Conservation (phyloP, 2,113 vertebrate genomes). For the Lampris incognitus region DNA sequence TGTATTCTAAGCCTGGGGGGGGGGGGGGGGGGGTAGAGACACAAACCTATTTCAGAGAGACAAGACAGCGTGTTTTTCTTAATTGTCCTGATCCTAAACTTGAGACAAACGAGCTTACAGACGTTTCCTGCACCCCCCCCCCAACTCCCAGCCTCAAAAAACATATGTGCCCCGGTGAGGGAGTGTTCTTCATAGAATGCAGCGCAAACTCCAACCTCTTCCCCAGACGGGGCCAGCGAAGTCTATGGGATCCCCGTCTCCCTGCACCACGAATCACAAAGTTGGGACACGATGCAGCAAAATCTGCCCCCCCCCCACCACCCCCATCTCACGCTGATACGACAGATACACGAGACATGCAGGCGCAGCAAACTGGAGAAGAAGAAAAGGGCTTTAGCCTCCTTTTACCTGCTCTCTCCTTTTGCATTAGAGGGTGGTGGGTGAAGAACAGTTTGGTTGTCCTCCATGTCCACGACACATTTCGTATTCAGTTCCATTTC, state of each 20-base stretch:
- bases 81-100: slow-evolving; percentile 13
- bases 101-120: background rate
- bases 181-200: background rate
- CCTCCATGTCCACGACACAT: slow-evolving; percentile 98
- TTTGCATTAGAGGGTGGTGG: slow-evolving; percentile 91
- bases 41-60: slow-evolving; percentile 11
- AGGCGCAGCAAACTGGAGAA: background rate
- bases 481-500: slow-evolving; percentile 97
- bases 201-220: background rate
- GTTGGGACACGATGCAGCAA: background rate
- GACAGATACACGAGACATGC: background rate
- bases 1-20: slow-evolving; percentile 14
- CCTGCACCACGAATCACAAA: background rate
- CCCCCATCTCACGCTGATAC: no score
- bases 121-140: slow-evolving; percentile 16
- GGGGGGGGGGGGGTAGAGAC: no score
- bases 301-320: no score
- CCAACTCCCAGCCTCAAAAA: background rate
- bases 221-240: no score
- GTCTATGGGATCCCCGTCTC: no score
- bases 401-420: slow-evolving; percentile 89
- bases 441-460: slow-evolving; percentile 95
- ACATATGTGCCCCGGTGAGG: background rate
- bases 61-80: background rate
- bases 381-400: slow-evolving; percentile 11